Evolutionary conservation across 1,140 invertebrate genomes (phyloP).

Genomic region (Globodera ellingtonae): DNA sequence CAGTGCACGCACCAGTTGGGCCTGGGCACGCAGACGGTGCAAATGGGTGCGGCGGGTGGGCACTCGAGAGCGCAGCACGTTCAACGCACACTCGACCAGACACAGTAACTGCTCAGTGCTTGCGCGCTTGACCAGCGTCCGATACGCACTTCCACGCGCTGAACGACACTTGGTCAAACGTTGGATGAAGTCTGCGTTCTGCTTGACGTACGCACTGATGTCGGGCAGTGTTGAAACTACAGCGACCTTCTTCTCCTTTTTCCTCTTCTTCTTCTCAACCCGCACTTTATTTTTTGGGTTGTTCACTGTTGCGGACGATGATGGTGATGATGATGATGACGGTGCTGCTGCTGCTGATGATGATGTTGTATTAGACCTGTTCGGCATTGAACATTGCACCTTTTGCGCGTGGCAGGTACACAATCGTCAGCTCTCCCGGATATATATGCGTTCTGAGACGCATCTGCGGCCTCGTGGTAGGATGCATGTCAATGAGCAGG

Average conservation of each 20-base stretch:
- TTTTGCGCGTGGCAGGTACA: not conserved
- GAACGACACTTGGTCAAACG: not conserved
- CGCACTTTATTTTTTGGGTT: too few species aligned
- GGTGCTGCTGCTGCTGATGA: too few species aligned
- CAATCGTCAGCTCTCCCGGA: not conserved
- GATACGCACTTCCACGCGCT: not conserved
- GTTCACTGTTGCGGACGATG: not conserved
- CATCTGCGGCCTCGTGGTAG: conserved; percentile 11
- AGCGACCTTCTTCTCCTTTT: too few species aligned
- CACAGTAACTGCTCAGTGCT: conserved; percentile 22
- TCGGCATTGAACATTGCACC: not conserved
- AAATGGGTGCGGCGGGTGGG: not conserved
- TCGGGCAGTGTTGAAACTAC: too few species aligned
- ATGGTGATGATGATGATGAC: too few species aligned
- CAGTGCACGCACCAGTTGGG: conserved; percentile 19
- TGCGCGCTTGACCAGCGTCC: not conserved
- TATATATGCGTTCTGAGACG: conserved; percentile 36
- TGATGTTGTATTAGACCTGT: not conserved
- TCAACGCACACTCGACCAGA: conserved; percentile 32
- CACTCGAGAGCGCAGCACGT: conserved; percentile 22
- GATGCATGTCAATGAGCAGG: conserved; percentile 33
- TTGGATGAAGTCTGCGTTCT: conserved; percentile 4
- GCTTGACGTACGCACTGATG: not conserved
- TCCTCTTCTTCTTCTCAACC: too few species aligned
- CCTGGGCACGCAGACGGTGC: not conserved